Evolutionary conservation across 2,888 invertebrate genomes (phyloP), one percentile per base, ranked within the genome.

Genomic region (Hoplodrina blanda): DNA sequence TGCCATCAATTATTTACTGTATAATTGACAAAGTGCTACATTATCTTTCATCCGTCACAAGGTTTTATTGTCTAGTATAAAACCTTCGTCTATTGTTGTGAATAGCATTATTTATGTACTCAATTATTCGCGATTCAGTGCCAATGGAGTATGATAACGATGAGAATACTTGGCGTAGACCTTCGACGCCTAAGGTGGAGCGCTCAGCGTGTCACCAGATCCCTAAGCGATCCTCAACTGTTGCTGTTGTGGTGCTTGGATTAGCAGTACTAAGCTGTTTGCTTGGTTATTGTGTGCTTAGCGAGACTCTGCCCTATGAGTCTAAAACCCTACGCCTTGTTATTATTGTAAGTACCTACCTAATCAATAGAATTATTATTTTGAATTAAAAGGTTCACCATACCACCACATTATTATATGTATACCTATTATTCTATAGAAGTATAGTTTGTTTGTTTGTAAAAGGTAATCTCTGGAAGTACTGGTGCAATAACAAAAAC

Each of bases 271-370:
- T 95, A 1, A 95, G 95, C 82, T 96, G 96, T 70, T 87, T 96
- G n/a, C 90, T 96, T 0, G 96, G 95, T 2, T 96, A 96, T 79
- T 95, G 95, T 78, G 95, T 95, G 33, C 88, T 96, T 3, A 95
- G 96, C 59, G 96, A 96, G 84, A 93, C 93, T 2, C 85, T 95
- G 15, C 96, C 96, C 0, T 94, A 95, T 54, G 96, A 96, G 76
- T 95, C 95, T 2, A 96, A 94, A 82, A 95, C 95, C 10, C 83
- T 96, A 37, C 91, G 95, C 0, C 90, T 94, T 49, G 94, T 95
- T 69, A 88, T 95, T 56, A 91, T 95, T 78, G 96, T 95, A 84
- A 93, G 94, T 92, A 41, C 41, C 41, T 92, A 41, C 41, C 41
- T 13, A 41, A 13, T 41, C 41, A 41, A 2, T 41, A 41, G 1